Evolutionary conservation across 2,797 vertebrate species (phyloP).

Genomic region (Gastrophryne carolinensis): DNA sequence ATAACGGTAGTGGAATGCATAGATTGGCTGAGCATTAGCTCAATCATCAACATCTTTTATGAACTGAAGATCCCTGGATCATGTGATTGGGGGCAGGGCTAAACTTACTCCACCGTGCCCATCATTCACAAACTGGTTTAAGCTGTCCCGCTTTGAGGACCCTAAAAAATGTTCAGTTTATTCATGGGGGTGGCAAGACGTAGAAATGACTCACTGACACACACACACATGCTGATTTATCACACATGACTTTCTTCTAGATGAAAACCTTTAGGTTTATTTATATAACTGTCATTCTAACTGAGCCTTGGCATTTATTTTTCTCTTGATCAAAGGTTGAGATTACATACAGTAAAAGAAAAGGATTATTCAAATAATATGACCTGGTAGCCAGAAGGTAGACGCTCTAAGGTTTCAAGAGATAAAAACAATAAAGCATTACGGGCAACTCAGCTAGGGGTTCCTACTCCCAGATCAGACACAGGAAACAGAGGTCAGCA

Average conservation of each 20-base stretch:
- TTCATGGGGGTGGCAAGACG: too few species aligned
- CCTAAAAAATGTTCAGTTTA: too few species aligned
- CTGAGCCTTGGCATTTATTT: background rate
- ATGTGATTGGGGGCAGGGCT: too few species aligned
- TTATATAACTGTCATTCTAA: background rate
- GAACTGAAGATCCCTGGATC: too few species aligned
- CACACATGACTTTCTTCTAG: background rate
- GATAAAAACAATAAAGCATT: background rate
- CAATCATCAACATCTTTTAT: too few species aligned
- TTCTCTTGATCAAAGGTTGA: background rate
- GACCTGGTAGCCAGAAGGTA: constrained; percentile 8
- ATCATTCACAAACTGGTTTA: too few species aligned
- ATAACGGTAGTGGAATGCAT: too few species aligned
- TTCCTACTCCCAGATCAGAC: background rate
- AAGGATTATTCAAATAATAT: background rate
- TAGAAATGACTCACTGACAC: too few species aligned
- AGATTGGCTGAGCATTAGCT: too few species aligned
- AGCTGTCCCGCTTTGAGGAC: too few species aligned
- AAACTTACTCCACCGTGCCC: too few species aligned
- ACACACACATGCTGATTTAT: too few species aligned
- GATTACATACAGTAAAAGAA: background rate
- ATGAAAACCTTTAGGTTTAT: background rate
- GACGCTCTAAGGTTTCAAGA: background rate
- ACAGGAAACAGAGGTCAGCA: constrained; percentile 26
- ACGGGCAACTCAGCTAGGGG: background rate